Base-by-base conservation (phyloP, 2,888 invertebrate genomes). In the Coelinius sp. region DNA sequence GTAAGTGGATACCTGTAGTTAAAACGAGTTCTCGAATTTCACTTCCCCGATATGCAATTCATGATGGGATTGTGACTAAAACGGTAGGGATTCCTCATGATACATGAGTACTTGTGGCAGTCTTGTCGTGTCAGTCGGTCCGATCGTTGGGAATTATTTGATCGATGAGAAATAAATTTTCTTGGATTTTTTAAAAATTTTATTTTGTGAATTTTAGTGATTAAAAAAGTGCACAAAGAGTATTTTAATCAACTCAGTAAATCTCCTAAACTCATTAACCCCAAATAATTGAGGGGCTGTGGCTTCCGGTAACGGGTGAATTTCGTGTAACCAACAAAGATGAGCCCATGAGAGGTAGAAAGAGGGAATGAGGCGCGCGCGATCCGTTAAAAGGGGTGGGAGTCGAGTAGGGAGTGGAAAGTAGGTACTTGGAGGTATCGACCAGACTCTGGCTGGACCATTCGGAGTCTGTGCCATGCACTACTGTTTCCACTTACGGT, bases 381-480 rank as follows among this genome's bases (percentile, higher is more conserved):
- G 27, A 59, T 59, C 27, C 35, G 59, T 35, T 59, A 70, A 65
- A 63, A 65, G 70, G 22, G 59, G 46, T 52, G 69, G 56, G 68
- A 66, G 64, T 63, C 59, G 73, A 77, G 73, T 72, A 65, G 74
- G 78, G 75, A 78, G 77, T 76, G 78, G 82, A 83, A 84, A 85
- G 85, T 84, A 83, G 85, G 83, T 79, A 84, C 85, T 85, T 83
- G 73, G 81, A 82, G 81, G 81, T 86, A 86, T 86, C 86, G 86
- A 86, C 83, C 83, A 78, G 44, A 80, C n/a, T 71, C 73, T 49
- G 77, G 76, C 77, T 77, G 81, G 82, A 82, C 81, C 80, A 79
- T 78, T 78, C 78, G 73, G 79, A 80, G 82, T 79, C 80, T 82
- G 79, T 81, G 77, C 77, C 65, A 73, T 79, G 73, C 78, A 75